A percentile compares a stretch with the other conserved stretches of the same genome.
These are phyloP conservation scores for Hiodon alosoides DNA, from an alignment of 2,113 vertebrate genomes.

Conservation along the genomic window DNA sequence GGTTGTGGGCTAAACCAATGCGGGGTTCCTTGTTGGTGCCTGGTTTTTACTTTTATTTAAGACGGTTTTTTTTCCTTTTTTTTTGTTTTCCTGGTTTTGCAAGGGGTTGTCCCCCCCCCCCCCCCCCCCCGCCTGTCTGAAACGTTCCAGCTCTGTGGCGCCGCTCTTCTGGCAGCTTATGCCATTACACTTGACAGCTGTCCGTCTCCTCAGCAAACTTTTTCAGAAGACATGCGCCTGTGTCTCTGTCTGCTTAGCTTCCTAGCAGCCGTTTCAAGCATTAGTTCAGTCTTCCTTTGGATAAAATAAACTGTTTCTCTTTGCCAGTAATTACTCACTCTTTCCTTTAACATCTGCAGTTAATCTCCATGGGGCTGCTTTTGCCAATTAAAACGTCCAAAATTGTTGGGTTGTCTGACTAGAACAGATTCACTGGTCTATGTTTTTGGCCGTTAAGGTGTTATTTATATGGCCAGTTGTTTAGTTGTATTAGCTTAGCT, in stretches of 20 bases:
- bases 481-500: too few relatives aligned
- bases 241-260: too few relatives aligned
- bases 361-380: constrained; percentile 22
- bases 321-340: constrained; percentile 26
- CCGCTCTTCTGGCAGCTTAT: not conserved
- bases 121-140: not conserved
- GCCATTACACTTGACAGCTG: not conserved
- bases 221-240: not conserved
- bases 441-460: too few relatives aligned
- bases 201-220: too few relatives aligned
- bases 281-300: not conserved
- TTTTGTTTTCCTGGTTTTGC: too few relatives aligned
- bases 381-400: constrained; percentile 25
- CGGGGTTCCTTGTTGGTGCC: too few relatives aligned
- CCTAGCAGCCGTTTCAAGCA: not conserved
- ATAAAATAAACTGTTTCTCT: not conserved
- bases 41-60: too few relatives aligned
- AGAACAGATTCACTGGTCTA: not conserved
- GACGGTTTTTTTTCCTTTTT: too few relatives aligned
- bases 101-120: too few relatives aligned
- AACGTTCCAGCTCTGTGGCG: not conserved
- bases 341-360: constrained; percentile 27
- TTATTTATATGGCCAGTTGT: too few relatives aligned
- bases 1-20: too few relatives aligned
- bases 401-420: not conserved